Conservation (phyloP, 1,140 invertebrate species). For the Solenopsis invicta region DNA sequence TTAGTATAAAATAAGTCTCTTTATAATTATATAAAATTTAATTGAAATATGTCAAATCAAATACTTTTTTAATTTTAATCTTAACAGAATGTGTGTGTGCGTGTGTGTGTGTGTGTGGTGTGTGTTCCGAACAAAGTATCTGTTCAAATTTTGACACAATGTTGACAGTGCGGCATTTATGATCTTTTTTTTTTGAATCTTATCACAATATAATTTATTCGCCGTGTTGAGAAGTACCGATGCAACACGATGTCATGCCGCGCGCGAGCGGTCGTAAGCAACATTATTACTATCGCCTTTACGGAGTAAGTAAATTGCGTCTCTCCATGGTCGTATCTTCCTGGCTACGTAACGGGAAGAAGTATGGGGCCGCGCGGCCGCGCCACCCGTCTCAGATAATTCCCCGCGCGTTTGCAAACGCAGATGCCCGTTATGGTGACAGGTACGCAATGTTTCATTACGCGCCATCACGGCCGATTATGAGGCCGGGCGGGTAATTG, state of each 20-base stretch:
- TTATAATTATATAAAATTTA: not conserved
- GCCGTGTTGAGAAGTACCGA: constrained; percentile 29
- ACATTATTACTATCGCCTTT: constrained; percentile 64
- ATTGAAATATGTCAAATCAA: not conserved
- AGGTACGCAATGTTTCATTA: constrained; percentile 72
- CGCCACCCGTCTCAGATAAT: constrained; percentile 57
- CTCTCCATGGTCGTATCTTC: constrained; percentile 43
- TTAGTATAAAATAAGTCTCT: not conserved
- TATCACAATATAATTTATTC: constrained; percentile 54
- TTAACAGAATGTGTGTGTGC: not conserved
- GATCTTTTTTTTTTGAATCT: not conserved
- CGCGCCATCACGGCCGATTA: constrained; percentile 71
- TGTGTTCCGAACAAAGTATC: constrained; percentile 21
- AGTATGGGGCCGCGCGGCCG: constrained; percentile 10
- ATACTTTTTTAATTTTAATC: not conserved
- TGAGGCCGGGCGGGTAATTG: constrained; percentile 81
- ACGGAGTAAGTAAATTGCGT: constrained; percentile 63
- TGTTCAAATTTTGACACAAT: constrained; percentile 4
- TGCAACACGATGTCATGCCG: constrained; percentile 49
- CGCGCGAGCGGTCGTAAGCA: constrained; percentile 49
- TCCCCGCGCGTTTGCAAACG: constrained; percentile 66
- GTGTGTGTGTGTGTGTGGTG: not conserved
- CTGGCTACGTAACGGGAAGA: constrained; percentile 57
- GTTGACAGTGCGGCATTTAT: constrained; percentile 38
- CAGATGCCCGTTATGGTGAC: constrained; percentile 68